Evolutionary conservation across 2,797 vertebrate genomes (phyloP).

Genomic region (Argentina silus): DNA sequence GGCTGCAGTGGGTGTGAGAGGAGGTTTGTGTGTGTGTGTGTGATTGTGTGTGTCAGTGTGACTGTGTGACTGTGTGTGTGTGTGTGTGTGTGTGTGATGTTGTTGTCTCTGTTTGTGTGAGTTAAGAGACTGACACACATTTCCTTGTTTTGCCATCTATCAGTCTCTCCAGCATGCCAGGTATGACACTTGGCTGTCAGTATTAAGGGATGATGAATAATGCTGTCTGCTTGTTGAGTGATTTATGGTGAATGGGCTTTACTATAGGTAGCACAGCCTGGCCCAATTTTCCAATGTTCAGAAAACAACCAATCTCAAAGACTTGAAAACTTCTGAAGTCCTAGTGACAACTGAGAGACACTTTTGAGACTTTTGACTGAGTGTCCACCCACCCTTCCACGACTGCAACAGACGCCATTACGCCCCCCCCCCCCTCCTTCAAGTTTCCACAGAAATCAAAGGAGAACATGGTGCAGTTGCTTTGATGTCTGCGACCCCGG

Average conservation of each 20-base stretch:
- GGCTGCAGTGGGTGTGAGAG: conserved; percentile 8
- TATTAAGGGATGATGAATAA: conserved; percentile 48
- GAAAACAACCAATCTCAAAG: conserved; percentile 11
- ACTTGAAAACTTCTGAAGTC: conserved; percentile 6
- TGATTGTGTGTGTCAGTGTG: conserved; percentile 6
- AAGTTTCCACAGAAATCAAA: conserved; percentile 6
- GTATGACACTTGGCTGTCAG: conserved; percentile 58
- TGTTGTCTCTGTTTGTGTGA: conserved; percentile 22
- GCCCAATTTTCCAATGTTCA: conserved; percentile 17
- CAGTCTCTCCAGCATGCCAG: conserved; percentile 31
- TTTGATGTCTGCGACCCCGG: conserved; percentile 18
- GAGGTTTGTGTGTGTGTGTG: conserved; percentile 6
- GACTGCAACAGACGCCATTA: background rate
- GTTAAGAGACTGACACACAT: conserved; percentile 34
- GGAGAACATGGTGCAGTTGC: conserved; percentile 11
- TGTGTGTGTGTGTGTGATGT: conserved; percentile 42
- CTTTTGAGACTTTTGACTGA: background rate
- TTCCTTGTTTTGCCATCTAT: conserved; percentile 40
- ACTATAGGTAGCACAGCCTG: conserved; percentile 32
- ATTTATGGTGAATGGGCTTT: conserved; percentile 38
- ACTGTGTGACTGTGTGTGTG: conserved; percentile 39
- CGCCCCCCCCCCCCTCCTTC: background rate
- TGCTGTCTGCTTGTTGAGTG: conserved; percentile 29
- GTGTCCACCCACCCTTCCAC: background rate
- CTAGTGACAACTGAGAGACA: background rate